Evolutionary conservation across 2,888 invertebrate species (phyloP), one percentile per base, ranked within the genome.

Genomic region (Drosophila cognata): DNA sequence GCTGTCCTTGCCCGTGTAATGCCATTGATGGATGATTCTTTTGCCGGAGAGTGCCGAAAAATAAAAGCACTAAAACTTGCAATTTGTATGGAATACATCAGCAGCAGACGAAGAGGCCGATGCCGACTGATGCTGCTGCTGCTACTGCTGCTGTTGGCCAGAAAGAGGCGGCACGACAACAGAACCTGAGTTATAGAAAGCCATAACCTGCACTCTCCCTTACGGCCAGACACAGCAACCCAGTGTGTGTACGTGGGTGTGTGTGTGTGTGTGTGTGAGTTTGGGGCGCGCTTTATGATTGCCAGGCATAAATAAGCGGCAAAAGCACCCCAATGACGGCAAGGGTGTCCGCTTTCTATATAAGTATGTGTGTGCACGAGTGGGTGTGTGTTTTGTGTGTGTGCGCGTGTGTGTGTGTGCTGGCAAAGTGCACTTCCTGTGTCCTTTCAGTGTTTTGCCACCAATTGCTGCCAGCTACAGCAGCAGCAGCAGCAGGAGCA

Each of bases 11-110:
- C 75, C 76, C 56, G 56, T 56, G 84, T 89, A 90, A 90, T 91
- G 82, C 91, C 91, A 92, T 91, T 91, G 92, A 91, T 90, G 91
- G 87, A 86, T 86, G 89, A 89, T 85, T 78, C 88, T 84, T 79
- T 80, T 82, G 81, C 74, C 74, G 74, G 80, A 53, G 70, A 72
- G 75, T 66, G 75, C 59, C 69, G 56, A 77, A 77, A 89, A 86
- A 85, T 81, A 89, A 87, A 88, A 86, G 88, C 86, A 88, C 84
- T 81, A 85, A 81, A 85, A 83, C 86, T 83, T 85, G 87, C 87
- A 90, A 88, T 88, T 88, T 90, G 87, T 90, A 90, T 86, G 87
- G 81, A 88, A 88, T 88, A 86, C 87, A 88, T 88, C 87, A 88
- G 82, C 65, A 68, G 69, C 85, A 84, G 84, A 63, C 69, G 56